Evolutionary conservation across 2,113 vertebrate genomes (phyloP).

Genomic region (Ammospiza caudacuta): DNA sequence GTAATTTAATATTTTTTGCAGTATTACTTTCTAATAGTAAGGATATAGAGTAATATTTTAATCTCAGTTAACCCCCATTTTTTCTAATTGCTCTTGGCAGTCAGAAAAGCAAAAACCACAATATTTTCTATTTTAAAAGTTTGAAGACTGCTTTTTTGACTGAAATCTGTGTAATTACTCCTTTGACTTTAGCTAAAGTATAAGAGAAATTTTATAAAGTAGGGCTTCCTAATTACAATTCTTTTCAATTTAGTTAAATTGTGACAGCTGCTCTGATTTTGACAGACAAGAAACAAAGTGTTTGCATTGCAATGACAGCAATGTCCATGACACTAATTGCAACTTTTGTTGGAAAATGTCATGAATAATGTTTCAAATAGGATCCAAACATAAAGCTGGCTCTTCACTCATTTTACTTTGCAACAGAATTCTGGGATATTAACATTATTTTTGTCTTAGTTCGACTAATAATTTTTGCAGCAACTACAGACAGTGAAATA

Average conservation of each 20-base stretch:
- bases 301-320: slow-evolving; percentile 64
- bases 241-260: slow-evolving; percentile 78
- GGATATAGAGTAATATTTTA: background rate
- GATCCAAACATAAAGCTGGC: slow-evolving; percentile 22
- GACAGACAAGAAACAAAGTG: slow-evolving; percentile 78
- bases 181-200: slow-evolving; percentile 51
- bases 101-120: slow-evolving; percentile 1
- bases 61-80: background rate
- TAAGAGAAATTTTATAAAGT: slow-evolving; percentile 71
- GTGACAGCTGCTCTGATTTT: slow-evolving; percentile 85
- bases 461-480: slow-evolving; percentile 40
- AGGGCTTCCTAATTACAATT: slow-evolving; percentile 28
- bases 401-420: slow-evolving; percentile 60
- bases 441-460: slow-evolving; percentile 48
- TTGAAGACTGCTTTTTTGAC: slow-evolving; percentile 39
- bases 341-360: slow-evolving; percentile 73
- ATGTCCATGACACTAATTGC: slow-evolving; percentile 69
- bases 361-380: slow-evolving; percentile 62
- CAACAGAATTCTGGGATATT: slow-evolving; percentile 52
- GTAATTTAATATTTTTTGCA: background rate
- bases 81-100: background rate
- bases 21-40: background rate
- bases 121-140: slow-evolving; percentile 19
- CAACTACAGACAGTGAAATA: background rate
- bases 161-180: slow-evolving; percentile 67